phyloP scores from a whole-genome alignment of 1,140 invertebrate species.

The Micrasema longulum region DNA sequence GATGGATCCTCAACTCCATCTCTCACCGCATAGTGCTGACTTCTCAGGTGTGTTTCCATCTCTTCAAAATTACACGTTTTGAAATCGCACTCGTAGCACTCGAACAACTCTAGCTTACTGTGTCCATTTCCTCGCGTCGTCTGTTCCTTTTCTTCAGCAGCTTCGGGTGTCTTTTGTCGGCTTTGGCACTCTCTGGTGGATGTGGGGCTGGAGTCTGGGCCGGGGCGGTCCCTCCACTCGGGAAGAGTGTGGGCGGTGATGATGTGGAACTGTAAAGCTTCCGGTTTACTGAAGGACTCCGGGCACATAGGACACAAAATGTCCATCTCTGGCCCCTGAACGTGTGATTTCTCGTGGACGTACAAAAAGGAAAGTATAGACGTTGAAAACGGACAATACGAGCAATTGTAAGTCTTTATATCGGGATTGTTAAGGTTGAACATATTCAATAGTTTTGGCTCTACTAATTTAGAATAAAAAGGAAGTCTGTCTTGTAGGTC shows the following conservation, averaged over 20 bases:
- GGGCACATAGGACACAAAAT: conserved; percentile 53
- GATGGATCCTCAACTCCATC: conserved; percentile 59
- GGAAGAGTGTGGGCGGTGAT: conserved; percentile 51
- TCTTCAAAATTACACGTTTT: conserved; percentile 72
- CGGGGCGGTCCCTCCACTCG: conserved; percentile 48
- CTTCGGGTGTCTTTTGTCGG: conserved; percentile 55
- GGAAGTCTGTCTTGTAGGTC: conserved; percentile 61
- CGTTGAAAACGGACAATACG: conserved; percentile 90
- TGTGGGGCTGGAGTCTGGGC: conserved; percentile 42
- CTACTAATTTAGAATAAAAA: conserved; percentile 51
- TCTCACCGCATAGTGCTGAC: conserved; percentile 66
- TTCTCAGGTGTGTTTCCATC: conserved; percentile 75
- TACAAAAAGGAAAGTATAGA: conserved; percentile 89
- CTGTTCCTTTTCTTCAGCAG: conserved; percentile 59
- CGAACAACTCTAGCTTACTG: conserved; percentile 59
- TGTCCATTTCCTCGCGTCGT: conserved; percentile 39
- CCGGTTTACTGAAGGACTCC: conserved; percentile 54
- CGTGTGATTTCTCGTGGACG: conserved; percentile 89
- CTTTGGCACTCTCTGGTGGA: conserved; percentile 48
- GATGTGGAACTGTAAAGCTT: conserved; percentile 52
- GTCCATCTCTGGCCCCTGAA: conserved; percentile 58
- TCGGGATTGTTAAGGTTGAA: conserved; percentile 53
- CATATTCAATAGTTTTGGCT: conserved; percentile 52
- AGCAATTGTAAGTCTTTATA: conserved; percentile 86
- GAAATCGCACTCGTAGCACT: conserved; percentile 77